These are phyloP conservation scores for Myopa tessellatipennis DNA, from an alignment of 2,888 invertebrate species.

Conservation along the genomic window DNA sequence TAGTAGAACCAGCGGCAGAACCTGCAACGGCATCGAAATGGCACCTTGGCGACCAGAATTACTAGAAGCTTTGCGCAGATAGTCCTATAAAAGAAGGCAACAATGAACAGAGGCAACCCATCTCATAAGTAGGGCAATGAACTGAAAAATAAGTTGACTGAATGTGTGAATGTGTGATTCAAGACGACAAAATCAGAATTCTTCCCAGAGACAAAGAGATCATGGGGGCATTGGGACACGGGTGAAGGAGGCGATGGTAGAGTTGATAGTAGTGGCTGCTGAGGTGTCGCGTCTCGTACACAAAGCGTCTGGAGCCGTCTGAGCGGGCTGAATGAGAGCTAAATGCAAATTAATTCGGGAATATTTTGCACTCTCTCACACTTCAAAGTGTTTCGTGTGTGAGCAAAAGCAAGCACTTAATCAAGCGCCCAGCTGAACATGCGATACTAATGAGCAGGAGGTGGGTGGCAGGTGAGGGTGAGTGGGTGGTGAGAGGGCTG, in stretches of 20 bases:
- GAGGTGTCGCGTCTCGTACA: not conserved
- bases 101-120: not conserved
- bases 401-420: not conserved
- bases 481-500: not conserved
- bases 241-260: not conserved
- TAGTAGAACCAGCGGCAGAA: not conserved
- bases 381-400: not conserved
- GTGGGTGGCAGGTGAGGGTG: too few species aligned
- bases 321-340: not conserved
- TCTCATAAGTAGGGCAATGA: not conserved
- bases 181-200: constrained; percentile 1
- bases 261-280: not conserved
- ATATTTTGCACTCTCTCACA: not conserved
- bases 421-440: not conserved
- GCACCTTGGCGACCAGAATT: not conserved
- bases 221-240: not conserved
- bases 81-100: not conserved
- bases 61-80: not conserved
- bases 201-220: not conserved
- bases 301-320: not conserved
- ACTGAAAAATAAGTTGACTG: constrained; percentile 24
- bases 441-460: not conserved
- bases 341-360: constrained; percentile 1
- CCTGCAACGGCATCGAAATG: not conserved
- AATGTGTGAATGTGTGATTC: not conserved